Percentiles rank a stretch among this genome's conserved stretches.
phyloP scores from a whole-genome alignment of 2,888 invertebrate species.

The Eucera pruinosa region DNA sequence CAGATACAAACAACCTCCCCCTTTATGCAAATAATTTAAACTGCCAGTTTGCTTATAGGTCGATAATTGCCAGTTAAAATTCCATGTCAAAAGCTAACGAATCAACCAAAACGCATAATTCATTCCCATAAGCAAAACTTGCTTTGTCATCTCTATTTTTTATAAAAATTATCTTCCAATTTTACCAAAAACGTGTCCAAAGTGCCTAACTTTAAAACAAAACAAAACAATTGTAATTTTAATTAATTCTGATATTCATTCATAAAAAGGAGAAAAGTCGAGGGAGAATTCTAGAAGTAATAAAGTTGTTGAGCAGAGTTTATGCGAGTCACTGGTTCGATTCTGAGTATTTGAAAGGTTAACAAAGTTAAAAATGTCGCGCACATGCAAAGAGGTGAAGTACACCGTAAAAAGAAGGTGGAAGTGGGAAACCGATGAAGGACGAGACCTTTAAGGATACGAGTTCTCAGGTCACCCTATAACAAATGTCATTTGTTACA shows the following conservation, averaged over 20 bases:
- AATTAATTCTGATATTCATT: too few relatives aligned
- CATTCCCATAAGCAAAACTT: neutral
- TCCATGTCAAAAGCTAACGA: neutral
- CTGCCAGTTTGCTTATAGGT: neutral
- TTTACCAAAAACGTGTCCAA: too few relatives aligned
- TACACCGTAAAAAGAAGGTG: neutral
- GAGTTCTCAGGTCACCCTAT: too few relatives aligned
- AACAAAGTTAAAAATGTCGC: constrained; percentile 35
- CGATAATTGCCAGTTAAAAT: neutral
- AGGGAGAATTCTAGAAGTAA: neutral
- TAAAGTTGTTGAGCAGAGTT: constrained; percentile 13
- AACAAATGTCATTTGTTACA: too few relatives aligned
- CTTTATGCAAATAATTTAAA: constrained; percentile 19
- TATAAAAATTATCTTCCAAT: too few relatives aligned
- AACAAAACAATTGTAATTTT: too few relatives aligned
- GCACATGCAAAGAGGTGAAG: neutral
- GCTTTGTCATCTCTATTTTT: too few relatives aligned
- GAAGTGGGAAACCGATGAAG: neutral
- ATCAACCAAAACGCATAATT: neutral
- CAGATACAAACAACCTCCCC: neutral
- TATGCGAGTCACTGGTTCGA: constrained; percentile 15
- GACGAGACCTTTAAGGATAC: constrained; percentile 1
- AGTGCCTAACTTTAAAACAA: too few relatives aligned
- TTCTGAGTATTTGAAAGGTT: constrained; percentile 17
- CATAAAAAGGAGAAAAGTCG: too few relatives aligned